Conservation (phyloP, 2,888 invertebrate species). For the Sesia apiformis region DNA sequence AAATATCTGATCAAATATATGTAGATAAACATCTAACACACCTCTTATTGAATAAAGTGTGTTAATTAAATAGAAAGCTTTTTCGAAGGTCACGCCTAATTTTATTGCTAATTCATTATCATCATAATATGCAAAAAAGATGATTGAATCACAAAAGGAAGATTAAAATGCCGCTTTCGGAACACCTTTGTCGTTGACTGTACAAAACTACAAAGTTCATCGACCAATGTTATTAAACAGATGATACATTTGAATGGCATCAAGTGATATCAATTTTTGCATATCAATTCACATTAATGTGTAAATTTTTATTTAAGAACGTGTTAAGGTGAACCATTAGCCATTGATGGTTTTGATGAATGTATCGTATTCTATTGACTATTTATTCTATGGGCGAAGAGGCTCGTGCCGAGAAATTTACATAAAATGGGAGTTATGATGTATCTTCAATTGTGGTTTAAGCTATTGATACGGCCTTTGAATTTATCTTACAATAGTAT, state of each 20-base stretch:
- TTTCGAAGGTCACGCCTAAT: too few species aligned
- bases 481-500: neutral
- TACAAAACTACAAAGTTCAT: slow-evolving; percentile 42
- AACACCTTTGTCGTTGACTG: slow-evolving; percentile 33
- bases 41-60: too few species aligned
- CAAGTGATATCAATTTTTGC: slow-evolving; percentile 55
- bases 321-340: neutral
- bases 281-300: slow-evolving; percentile 59
- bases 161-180: neutral
- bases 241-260: slow-evolving; percentile 44
- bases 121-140: neutral
- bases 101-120: neutral
- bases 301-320: slow-evolving; percentile 39
- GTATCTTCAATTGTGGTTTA: neutral
- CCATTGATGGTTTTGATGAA: neutral
- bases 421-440: slow-evolving; percentile 20
- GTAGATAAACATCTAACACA: too few species aligned
- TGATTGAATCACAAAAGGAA: neutral
- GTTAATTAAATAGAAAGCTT: too few species aligned
- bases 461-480: neutral
- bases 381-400: slow-evolving; percentile 6
- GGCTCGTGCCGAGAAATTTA: slow-evolving; percentile 30
- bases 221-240: slow-evolving; percentile 43
- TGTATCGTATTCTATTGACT: neutral
- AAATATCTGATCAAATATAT: too few species aligned